phyloP scores from a whole-genome alignment of 92 coral and sea anemone species.

The Galaxea fascicularis region DNA sequence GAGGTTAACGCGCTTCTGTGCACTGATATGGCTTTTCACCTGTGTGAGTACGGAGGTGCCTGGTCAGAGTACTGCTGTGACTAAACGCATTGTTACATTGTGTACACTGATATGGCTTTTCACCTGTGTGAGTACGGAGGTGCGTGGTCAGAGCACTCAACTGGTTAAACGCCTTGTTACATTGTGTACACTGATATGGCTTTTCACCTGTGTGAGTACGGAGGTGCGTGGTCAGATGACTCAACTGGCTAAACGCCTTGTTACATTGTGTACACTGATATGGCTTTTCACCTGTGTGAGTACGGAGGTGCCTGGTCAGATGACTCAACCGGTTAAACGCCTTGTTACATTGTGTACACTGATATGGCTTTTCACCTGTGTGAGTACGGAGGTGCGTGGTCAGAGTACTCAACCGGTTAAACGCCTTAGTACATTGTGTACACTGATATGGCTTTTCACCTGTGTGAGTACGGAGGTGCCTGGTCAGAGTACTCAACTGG shows the following conservation, averaged over 20 bases:
- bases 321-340: background rate
- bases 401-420: constrained; percentile 1
- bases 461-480: constrained; percentile 65
- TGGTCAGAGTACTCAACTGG: constrained; percentile 37
- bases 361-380: constrained; percentile 56
- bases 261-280: constrained; percentile 48
- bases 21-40: constrained; percentile 66
- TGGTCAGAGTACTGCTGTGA: background rate
- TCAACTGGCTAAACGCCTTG: constrained; percentile 28
- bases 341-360: constrained; percentile 27
- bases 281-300: constrained; percentile 58
- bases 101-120: constrained; percentile 58
- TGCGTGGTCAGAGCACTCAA: constrained; percentile 22
- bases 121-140: constrained; percentile 55
- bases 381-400: constrained; percentile 49
- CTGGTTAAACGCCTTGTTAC: constrained; percentile 32
- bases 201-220: constrained; percentile 56
- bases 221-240: constrained; percentile 34
- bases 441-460: constrained; percentile 71
- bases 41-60: constrained; percentile 61
- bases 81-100: constrained; percentile 39
- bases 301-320: constrained; percentile 40
- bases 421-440: constrained; percentile 66
- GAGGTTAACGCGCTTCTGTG: too few relatives aligned
- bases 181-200: constrained; percentile 55